Conservation (phyloP, 2,797 vertebrate species). For the Leuciscus waleckii region DNA sequence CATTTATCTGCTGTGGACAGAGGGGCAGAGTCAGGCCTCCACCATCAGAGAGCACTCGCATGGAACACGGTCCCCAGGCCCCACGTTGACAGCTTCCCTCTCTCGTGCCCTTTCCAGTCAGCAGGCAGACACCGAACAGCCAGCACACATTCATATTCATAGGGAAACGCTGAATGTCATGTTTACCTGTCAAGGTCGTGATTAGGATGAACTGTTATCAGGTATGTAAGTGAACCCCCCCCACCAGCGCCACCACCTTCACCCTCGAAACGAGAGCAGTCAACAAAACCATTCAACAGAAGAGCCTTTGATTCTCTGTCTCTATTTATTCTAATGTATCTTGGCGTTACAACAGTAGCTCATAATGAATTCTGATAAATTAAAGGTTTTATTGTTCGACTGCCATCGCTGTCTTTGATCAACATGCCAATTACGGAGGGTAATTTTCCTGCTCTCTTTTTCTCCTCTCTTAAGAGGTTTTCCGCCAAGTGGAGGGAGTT, state of each 20-base stretch:
- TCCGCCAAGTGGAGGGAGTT: slow-evolving; percentile 84
- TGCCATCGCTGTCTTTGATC: slow-evolving; percentile 87
- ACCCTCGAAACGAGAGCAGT: slow-evolving; percentile 62
- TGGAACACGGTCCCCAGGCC: slow-evolving; percentile 51
- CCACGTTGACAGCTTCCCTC: slow-evolving; percentile 66
- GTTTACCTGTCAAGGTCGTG: slow-evolving; percentile 75
- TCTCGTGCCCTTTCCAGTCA: slow-evolving; percentile 68
- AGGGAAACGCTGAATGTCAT: slow-evolving; percentile 68
- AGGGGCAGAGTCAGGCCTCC: slow-evolving; percentile 55
- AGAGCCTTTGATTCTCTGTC: slow-evolving; percentile 75
- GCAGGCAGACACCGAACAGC: slow-evolving; percentile 54
- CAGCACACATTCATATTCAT: slow-evolving; percentile 69
- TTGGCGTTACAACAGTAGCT: slow-evolving; percentile 74
- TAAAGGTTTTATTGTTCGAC: slow-evolving; percentile 82
- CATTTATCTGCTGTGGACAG: slow-evolving; percentile 69
- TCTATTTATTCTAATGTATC: slow-evolving; percentile 79
- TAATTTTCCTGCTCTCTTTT: slow-evolving; percentile 88
- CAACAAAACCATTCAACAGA: slow-evolving; percentile 73
- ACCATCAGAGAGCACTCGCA: slow-evolving; percentile 31
- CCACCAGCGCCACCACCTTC: slow-evolving; percentile 35
- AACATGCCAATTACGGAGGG: slow-evolving; percentile 92
- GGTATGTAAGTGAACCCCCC: slow-evolving; percentile 63
- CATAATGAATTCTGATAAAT: slow-evolving; percentile 82
- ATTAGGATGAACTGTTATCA: slow-evolving; percentile 75
- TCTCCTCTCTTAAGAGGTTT: slow-evolving; percentile 82